Evolutionary conservation across 2,113 vertebrate species (phyloP), one percentile per base, ranked within the genome.

Genomic region (Irena cyanogastra): DNA sequence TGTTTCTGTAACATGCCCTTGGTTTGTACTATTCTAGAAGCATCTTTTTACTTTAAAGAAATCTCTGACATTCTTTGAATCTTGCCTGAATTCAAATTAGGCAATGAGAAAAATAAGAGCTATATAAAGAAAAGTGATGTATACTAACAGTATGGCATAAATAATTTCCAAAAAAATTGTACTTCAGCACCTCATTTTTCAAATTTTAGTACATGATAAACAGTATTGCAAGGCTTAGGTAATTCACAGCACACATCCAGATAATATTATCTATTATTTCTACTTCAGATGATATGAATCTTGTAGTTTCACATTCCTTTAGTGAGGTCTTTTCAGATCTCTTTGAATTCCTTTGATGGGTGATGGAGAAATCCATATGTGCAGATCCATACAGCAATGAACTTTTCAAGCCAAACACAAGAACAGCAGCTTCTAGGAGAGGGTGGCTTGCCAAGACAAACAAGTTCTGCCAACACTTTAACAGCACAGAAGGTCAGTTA

Each of bases 361-460:
- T 54, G 80, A 47, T 61, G 49, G 78, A 89, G 57, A 84, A 87
- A 89, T 47, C 75, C 47, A 4, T 66, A 85, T 54, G 69, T 79
- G 78, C 78, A 56, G 63, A 93, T 93, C 59, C 54, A 88, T 42
- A 77, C 0, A 30, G 87, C 75, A 80, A 28, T 26, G 77, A 93
- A 63, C 76, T n/a, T 76, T 26, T 63, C 41, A 66, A 88, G 71
- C 44, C 82, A 91, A 87, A 57, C 39, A 45, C 54, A 66, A 28
- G 84, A 76, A 53, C 41, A 92, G 75, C 70, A 89, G 87, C 35
- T 76, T 83, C 91, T 22, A 83, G 74, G 50, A 82, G 52, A 71
- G 59, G 59, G 50, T 16, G 9, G 37, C 75, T 93, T 96, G 92
- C 94, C 96, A 96, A 95, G 93, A 85, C 87, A 95, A 95, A 94